Evolutionary conservation across 2,888 invertebrate genomes (phyloP).

Genomic region (Drosophila monieri): DNA sequence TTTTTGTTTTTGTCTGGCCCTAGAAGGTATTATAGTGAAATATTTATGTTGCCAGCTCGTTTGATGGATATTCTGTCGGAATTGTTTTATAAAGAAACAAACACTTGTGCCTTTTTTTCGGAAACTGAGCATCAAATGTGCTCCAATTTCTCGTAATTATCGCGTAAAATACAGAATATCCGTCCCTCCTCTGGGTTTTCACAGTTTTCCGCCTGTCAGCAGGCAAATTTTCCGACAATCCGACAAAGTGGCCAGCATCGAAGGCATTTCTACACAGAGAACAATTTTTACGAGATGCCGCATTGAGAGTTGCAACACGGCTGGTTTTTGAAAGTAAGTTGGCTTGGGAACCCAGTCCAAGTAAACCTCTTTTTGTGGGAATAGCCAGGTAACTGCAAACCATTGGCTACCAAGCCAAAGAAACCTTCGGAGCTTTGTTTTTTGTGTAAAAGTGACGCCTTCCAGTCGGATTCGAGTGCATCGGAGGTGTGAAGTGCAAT

Average conservation of each 20-base stretch:
- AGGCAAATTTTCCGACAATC: constrained; percentile 50
- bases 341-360: neutral
- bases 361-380: neutral
- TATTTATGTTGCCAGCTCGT: constrained; percentile 19
- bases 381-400: neutral
- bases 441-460: constrained; percentile 25
- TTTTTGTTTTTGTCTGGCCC: neutral
- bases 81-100: constrained; percentile 38
- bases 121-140: constrained; percentile 25
- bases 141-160: constrained; percentile 46
- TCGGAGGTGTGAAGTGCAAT: constrained; percentile 75
- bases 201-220: constrained; percentile 52
- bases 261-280: constrained; percentile 9
- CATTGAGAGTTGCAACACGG: neutral
- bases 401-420: neutral
- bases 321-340: neutral
- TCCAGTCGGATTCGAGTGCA: constrained; percentile 34
- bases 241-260: constrained; percentile 57
- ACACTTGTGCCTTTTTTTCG: constrained; percentile 14
- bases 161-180: constrained; percentile 28
- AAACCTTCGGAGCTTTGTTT: neutral
- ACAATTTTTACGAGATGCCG: neutral
- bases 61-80: constrained; percentile 37
- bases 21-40: constrained; percentile 10
- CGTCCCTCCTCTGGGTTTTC: neutral